Conservation (phyloP, 1,140 invertebrate genomes). For the Drosophila santomea region DNA sequence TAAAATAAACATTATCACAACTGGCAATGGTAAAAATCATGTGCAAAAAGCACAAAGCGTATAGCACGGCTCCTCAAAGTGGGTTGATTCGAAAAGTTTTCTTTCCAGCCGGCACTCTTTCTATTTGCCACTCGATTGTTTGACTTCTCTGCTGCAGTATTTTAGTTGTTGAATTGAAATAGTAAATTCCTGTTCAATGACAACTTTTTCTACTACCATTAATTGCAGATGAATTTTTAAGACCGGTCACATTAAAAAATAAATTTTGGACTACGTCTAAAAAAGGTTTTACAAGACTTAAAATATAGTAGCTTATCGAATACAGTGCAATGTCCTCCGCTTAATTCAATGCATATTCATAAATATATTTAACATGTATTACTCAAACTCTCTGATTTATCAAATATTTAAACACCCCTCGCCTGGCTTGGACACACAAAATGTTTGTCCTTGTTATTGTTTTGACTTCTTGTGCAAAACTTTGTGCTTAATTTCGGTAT, state of each 20-base stretch:
- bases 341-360: too few species aligned
- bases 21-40: conserved; percentile 82
- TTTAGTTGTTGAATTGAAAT: conserved; percentile 5
- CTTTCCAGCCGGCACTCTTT: not conserved
- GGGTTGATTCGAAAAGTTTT: conserved; percentile 41
- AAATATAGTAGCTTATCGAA: too few species aligned
- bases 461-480: conserved; percentile 78
- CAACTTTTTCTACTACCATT: not conserved
- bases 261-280: too few species aligned
- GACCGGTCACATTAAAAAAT: not conserved
- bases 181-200: not conserved
- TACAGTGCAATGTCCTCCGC: too few species aligned
- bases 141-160: conserved; percentile 2
- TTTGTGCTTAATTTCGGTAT: conserved; percentile 75
- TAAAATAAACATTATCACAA: conserved; percentile 83
- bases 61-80: conserved; percentile 39
- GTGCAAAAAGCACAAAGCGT: conserved; percentile 72
- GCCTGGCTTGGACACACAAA: conserved; percentile 36
- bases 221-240: not conserved
- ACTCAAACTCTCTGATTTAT: not conserved
- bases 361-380: too few species aligned
- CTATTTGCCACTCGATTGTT: conserved; percentile 29
- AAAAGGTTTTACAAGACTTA: not conserved
- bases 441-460: conserved; percentile 79
- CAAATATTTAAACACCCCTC: conserved; percentile 28